Evolutionary conservation across 2,113 vertebrate species (phyloP), one percentile per base, ranked within the genome.

Genomic region (Phaethornis superciliosus): DNA sequence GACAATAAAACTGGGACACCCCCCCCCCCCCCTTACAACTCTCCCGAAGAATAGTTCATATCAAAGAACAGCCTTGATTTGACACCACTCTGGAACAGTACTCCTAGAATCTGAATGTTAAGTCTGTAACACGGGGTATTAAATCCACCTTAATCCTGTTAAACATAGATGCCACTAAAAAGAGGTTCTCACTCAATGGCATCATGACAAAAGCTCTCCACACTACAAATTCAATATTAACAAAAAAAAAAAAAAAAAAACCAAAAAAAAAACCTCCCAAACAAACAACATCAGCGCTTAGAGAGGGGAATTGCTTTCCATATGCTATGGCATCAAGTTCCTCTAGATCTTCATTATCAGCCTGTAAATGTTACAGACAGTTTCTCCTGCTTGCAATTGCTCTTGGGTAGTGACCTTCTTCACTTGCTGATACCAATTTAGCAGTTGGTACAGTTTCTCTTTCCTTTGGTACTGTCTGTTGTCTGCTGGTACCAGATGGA

Each of bases 401-500:
- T 94, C 94, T 67, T 96, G 96, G 96, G 95, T 97, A 92, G 96
- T 60, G 96, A 96, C 96, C 96, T 95, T 91, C 96, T 87, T 96
- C 95, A 89, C 96, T 95, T 95, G 84, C 96, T 76, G 96, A 95
- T 95, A 97, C 96, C 96, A 96, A 82, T 94, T 96, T 94, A 97
- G 97, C 97, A 98, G 96, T 97, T 97, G 96, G 96, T 97, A 97
- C 58, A 77, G 91, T 90, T 96, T 97, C 95, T 96, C 93, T 97
- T 93, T 89, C 97, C 97, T 98, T 97, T 97, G 96, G 97, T 97
- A 93, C 97, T 97, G 94, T 97, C 97, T 97, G 97, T 97, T 96
- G 96, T 95, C 97, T 88, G 47, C 89, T 95, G 96, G 89, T 95
- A 96, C 97, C 98, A 98, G 97, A 98, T 98, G 98, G 97, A 96